These are phyloP conservation scores for Hycleus phaleratus DNA, from an alignment of 1,140 invertebrate species.

Conservation along the genomic window DNA sequence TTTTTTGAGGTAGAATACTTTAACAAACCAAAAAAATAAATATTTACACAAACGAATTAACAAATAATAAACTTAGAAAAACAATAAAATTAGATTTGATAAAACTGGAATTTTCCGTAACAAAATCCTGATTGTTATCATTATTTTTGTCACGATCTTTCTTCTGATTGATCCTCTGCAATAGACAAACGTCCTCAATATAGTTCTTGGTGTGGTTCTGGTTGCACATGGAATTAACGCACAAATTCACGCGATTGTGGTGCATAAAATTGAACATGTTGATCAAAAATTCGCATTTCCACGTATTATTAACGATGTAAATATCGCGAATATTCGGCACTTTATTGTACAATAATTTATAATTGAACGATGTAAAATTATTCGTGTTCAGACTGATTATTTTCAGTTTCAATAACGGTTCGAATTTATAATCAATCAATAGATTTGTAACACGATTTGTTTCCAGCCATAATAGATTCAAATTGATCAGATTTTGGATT, in stretches of 20 bases:
- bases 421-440: conserved; percentile 23
- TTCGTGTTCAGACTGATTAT: conserved; percentile 31
- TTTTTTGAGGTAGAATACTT: conserved; percentile 17
- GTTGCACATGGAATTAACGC: conserved; percentile 24
- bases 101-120: conserved; percentile 13
- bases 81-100: background rate
- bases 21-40: conserved; percentile 13
- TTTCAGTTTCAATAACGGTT: conserved; percentile 21
- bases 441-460: conserved; percentile 30
- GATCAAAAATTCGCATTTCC: conserved; percentile 30
- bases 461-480: conserved; percentile 32
- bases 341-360: conserved; percentile 28
- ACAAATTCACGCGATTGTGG: conserved; percentile 25
- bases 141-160: background rate
- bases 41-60: conserved; percentile 10
- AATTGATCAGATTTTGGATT: conserved; percentile 30
- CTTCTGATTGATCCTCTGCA: background rate
- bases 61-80: conserved; percentile 11
- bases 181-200: conserved; percentile 22
- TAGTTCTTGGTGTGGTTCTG: conserved; percentile 20
- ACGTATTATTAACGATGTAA: conserved; percentile 27
- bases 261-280: conserved; percentile 31
- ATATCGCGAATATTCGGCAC: conserved; percentile 32
- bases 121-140: conserved; percentile 20
- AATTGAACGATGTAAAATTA: conserved; percentile 27